Evolutionary conservation across 2,888 invertebrate genomes (phyloP), one percentile per base, ranked within the genome.

Genomic region (Graphium colonna): DNA sequence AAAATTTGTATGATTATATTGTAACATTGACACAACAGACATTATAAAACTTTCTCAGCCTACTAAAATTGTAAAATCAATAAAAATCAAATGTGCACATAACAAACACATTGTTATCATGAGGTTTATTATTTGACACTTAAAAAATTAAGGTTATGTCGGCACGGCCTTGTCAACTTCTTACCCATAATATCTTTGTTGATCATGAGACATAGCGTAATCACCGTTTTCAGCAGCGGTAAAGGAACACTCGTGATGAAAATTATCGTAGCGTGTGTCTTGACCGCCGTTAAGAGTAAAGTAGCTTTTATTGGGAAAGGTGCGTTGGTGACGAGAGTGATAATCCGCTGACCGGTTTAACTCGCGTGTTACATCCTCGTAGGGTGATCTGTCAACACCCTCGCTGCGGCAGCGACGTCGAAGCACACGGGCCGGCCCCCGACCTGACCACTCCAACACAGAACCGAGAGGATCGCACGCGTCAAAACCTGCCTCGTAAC

Each of bases 361-460:
- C 60, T 84, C 83, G 52, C 81, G 75, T 63, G 68, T 78, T 60
- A 68, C 84, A 84, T 88, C 83, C 76, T 89, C 89, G 67, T 82
- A 89, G 45, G 89, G 87, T 60, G 89, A 88, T 47, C 87, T 79
- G 61, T 90, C 90, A 41, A 90, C 72, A 46, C 90, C 88, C 65
- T 90, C 90, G 67, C 90, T 90, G 64, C 87, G 87, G 68, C 90
- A 90, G 62, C 90, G 83, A 51, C 90, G 84, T 61, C 90, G 82
- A 64, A 86, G 63, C 58, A 88, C 82, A 40, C 84, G 80, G 55
- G 86, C 88, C 62, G 86, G 79, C 58, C 75, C 78, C 51, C 80
- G 73, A 56, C 75, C 75, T 52, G 82, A 73, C 76, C 82, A 82
- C 77, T 84, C 81, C 63, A 86, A 72, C 60, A 84, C 83, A 44